A percentile compares a stretch with the other conserved stretches of the same genome.
phyloP scores from a whole-genome alignment of 2,888 invertebrate genomes.

The Sthenelais limicola region DNA sequence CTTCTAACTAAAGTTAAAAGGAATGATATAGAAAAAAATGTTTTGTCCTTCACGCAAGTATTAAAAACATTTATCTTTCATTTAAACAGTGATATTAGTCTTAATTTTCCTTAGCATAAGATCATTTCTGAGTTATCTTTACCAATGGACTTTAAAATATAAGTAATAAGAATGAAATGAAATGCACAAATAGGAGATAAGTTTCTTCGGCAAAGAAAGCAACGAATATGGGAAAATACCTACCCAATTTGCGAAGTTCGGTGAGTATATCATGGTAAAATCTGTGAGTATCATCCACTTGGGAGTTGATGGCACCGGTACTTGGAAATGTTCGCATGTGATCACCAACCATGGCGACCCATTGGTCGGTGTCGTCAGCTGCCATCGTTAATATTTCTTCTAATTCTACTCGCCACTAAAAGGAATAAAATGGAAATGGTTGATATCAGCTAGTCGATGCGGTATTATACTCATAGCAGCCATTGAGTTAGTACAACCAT shows the following conservation, averaged over 20 bases:
- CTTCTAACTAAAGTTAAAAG: conserved; percentile 60
- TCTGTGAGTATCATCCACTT: conserved; percentile 89
- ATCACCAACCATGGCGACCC: conserved; percentile 98
- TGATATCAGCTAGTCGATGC: too few species aligned
- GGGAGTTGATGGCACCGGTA: conserved; percentile 89
- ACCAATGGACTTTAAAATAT: too few species aligned
- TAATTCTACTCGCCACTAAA: conserved; percentile 91
- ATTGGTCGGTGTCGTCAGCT: conserved; percentile 89
- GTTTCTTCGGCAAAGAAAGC: too few species aligned
- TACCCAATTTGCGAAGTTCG: conserved; percentile 84
- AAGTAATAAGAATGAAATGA: too few species aligned
- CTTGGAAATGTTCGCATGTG: conserved; percentile 94
- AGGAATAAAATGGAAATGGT: conserved; percentile 1
- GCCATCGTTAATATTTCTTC: conserved; percentile 96
- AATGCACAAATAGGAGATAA: too few species aligned
- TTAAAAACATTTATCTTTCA: too few species aligned
- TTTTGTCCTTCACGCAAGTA: background rate
- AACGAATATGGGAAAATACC: background rate
- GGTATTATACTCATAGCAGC: too few species aligned
- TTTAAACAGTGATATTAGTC: too few species aligned
- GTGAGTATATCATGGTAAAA: conserved; percentile 80
- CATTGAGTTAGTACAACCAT: too few species aligned
- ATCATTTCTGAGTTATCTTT: too few species aligned
- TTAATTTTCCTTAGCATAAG: too few species aligned
- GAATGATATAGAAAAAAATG: background rate